Percentiles rank a stretch among this genome's conserved stretches.
phyloP scores from a whole-genome alignment of 1,140 invertebrate species.

The Neomicropteryx cornuta region DNA sequence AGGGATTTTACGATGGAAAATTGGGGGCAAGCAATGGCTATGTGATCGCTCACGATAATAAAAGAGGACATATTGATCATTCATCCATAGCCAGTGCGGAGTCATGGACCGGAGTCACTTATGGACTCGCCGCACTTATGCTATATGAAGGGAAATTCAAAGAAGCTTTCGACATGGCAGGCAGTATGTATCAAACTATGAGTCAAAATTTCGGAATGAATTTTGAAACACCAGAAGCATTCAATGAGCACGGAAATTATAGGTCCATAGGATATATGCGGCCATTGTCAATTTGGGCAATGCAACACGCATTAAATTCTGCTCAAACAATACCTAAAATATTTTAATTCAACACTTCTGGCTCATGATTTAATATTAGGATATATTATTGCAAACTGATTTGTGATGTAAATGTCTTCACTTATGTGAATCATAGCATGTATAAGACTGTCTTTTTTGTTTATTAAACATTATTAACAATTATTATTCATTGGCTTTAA shows the following conservation, averaged over 20 bases:
- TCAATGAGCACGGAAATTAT: conserved; percentile 68
- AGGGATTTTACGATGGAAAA: conserved; percentile 61
- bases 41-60: conserved; percentile 40
- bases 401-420: too few species aligned
- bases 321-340: too few species aligned
- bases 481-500: too few species aligned
- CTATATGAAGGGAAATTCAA: conserved; percentile 67
- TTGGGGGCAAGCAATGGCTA: conserved; percentile 91
- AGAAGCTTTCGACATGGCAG: conserved; percentile 78
- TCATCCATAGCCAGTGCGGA: conserved; percentile 80
- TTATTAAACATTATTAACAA: too few species aligned
- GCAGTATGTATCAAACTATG: conserved; percentile 73
- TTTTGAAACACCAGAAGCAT: conserved; percentile 85
- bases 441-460: too few species aligned
- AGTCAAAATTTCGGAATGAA: conserved; percentile 71
- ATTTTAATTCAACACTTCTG: too few species aligned
- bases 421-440: too few species aligned
- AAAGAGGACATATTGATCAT: conserved; percentile 53
- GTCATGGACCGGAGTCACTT: conserved; percentile 85
- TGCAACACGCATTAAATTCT: conserved; percentile 85
- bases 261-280: conserved; percentile 87
- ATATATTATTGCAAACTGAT: too few species aligned
- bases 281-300: conserved; percentile 81
- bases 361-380: too few species aligned
- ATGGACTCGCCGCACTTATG: conserved; percentile 74